Evolutionary conservation across 2,888 invertebrate genomes (phyloP).

Genomic region (Tachina grossa): DNA sequence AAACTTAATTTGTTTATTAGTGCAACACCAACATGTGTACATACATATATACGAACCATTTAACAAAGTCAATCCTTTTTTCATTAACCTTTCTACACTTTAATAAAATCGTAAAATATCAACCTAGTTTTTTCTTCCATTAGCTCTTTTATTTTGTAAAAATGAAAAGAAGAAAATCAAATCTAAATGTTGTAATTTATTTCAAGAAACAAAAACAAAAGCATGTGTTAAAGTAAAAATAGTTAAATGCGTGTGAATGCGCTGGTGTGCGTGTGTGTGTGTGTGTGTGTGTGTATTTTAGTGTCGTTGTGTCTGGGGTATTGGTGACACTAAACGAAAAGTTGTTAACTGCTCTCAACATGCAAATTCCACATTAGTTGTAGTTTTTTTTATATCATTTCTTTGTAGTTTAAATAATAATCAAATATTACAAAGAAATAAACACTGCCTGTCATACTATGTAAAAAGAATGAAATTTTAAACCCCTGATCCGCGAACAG

Average conservation of each 20-base stretch:
- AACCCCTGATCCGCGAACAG: conserved; percentile 36
- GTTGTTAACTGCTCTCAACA: conserved; percentile 70
- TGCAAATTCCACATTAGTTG: conserved; percentile 72
- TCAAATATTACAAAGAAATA: conserved; percentile 56
- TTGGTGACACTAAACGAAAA: conserved; percentile 70
- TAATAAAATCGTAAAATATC: conserved; percentile 36
- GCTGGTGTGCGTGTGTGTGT: background rate
- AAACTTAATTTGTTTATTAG: conserved; percentile 35
- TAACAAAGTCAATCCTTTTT: conserved; percentile 47
- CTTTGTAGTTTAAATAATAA: conserved; percentile 57
- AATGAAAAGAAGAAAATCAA: background rate
- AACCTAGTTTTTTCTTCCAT: conserved; percentile 9
- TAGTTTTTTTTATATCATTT: conserved; percentile 27
- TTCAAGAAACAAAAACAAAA: conserved; percentile 10
- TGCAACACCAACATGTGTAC: too few species aligned
- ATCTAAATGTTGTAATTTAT: conserved; percentile 36
- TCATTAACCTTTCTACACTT: conserved; percentile 53
- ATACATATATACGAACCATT: conserved; percentile 18
- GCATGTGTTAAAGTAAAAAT: conserved; percentile 2
- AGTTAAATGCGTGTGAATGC: background rate
- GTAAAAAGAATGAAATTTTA: conserved; percentile 45
- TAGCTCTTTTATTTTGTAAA: conserved; percentile 22
- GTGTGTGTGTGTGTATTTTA: background rate
- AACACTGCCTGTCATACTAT: conserved; percentile 33
- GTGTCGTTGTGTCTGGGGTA: conserved; percentile 13